Evolutionary conservation across 2,797 vertebrate species (phyloP).

Genomic region (Propithecus perrieri): DNA sequence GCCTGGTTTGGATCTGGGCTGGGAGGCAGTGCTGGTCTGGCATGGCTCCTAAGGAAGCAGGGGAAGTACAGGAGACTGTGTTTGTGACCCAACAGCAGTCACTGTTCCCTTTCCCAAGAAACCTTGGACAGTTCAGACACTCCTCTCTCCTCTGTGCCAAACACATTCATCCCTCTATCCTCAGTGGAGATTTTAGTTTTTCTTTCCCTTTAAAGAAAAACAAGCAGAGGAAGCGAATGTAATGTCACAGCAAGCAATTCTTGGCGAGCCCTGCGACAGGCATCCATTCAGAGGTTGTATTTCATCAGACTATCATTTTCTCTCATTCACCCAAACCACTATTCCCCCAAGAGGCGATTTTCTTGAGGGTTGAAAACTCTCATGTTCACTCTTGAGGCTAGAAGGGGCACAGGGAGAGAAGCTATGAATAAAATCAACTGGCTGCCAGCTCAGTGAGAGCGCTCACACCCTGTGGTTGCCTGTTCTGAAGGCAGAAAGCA

Average conservation of each 20-base stretch:
- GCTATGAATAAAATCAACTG: conserved; percentile 2
- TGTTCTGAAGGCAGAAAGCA: neutral
- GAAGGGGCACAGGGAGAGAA: conserved; percentile 42
- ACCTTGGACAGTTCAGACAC: neutral
- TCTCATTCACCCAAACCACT: conserved; percentile 53
- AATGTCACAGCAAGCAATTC: conserved; percentile 67
- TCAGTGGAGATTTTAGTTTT: conserved; percentile 60
- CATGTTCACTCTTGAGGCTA: conserved; percentile 37
- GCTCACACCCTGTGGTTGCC: neutral
- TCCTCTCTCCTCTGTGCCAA: conserved; percentile 2
- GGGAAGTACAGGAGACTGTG: neutral
- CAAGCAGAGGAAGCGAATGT: conserved; percentile 65
- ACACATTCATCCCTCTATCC: conserved; percentile 47
- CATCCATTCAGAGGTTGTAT: conserved; percentile 59
- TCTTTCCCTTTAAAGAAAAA: conserved; percentile 74
- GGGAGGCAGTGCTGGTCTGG: conserved; percentile 36
- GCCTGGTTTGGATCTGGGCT: neutral
- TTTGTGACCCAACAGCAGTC: neutral
- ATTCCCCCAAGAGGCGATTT: conserved; percentile 58
- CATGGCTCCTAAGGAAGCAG: conserved; percentile 61
- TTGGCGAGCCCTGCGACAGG: conserved; percentile 56
- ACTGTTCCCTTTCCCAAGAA: conserved; percentile 42
- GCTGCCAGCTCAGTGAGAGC: neutral
- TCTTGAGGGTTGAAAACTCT: conserved; percentile 45
- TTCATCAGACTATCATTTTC: conserved; percentile 73